Evolutionary conservation across 64 coral and sea anemone species (phyloP).

Genomic region (Porites lutea): DNA sequence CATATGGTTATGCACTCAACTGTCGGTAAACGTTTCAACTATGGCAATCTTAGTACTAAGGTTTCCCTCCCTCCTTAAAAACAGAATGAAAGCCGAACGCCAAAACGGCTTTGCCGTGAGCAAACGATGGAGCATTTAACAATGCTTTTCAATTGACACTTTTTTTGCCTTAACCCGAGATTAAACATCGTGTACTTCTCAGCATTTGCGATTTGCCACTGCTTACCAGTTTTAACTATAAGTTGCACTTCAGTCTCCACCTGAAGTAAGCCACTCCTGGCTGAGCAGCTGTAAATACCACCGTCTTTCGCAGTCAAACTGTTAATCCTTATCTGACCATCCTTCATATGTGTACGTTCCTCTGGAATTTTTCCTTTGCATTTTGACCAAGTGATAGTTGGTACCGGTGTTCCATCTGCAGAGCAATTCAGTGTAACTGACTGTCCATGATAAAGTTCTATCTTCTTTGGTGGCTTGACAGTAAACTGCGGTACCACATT

Average conservation of each 20-base stretch:
- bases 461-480: slow-evolving; percentile 65
- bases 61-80: no score
- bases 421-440: no score
- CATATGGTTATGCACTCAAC: no score
- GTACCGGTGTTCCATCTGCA: slow-evolving; percentile 35
- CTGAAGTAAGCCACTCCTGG: slow-evolving; percentile 29
- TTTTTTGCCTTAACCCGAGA: no score
- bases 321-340: slow-evolving; percentile 10
- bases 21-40: no score
- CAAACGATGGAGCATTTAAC: no score
- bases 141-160: no score
- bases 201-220: no score
- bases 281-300: slow-evolving; percentile 58
- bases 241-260: slow-evolving; percentile 43
- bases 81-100: no score
- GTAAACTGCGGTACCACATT: not conserved
- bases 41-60: no score
- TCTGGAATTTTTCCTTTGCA: slow-evolving; percentile 48
- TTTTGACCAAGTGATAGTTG: slow-evolving; percentile 55
- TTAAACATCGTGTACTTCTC: no score
- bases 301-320: slow-evolving; percentile 40
- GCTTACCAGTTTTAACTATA: slow-evolving; percentile 39
- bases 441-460: slow-evolving; percentile 22
- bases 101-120: no score
- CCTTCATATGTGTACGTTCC: slow-evolving; percentile 20